Base-by-base conservation (phyloP, 1,140 invertebrate genomes). In the Aphaenogaster rudis region DNA sequence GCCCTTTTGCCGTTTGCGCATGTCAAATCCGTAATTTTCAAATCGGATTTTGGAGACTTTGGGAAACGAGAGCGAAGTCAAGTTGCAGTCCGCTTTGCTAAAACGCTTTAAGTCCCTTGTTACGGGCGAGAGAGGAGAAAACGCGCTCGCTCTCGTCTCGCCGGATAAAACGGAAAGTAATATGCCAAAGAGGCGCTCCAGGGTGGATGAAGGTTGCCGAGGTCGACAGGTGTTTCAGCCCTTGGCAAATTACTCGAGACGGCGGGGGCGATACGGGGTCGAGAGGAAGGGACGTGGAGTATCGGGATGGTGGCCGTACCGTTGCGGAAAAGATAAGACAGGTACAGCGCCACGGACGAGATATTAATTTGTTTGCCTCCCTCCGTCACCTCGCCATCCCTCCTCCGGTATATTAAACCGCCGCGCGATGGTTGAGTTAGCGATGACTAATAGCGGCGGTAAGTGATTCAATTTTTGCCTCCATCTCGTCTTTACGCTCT, bases 351-450 rank as follows among this genome's bases (percentile, higher is more conserved):
- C 78, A 63, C n/a, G 45, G 21, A 67, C 57, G 61, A 84, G 71
- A 86, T 81, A 88, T 90, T 88, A 91, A 88, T 91, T 91, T 80
- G 64, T 88, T 87, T 74, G 81, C 79, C 54, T 69, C 76, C 42
- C 63, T 66, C 42, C 71, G 36, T 86, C 82, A 63, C 33, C n/a
- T 67, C 1, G 36, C 59, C 50, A 8, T 6, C 28, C 45, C n/a
- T 66, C 36, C 48, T n/a, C 33, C 17, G 71, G 86, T 87, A 76
- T 87, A 90, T 90, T 90, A 90, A 90, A 88, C 59, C 67, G 57
- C 80, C 45, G 72, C 54, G 64, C 89, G 86, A 77, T 87, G 77
- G 81, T 81, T 74, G 79, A 66, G 36, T 52, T 90, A 88, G 79
- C 81, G 78, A 45, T 74, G 90, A 85, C 81, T 91, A 91, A 91